A percentile compares a stretch with the other conserved stretches of the same genome.
Conservation (phyloP, 2,113 vertebrate genomes). For the Melanostigma gelatinosum region DNA sequence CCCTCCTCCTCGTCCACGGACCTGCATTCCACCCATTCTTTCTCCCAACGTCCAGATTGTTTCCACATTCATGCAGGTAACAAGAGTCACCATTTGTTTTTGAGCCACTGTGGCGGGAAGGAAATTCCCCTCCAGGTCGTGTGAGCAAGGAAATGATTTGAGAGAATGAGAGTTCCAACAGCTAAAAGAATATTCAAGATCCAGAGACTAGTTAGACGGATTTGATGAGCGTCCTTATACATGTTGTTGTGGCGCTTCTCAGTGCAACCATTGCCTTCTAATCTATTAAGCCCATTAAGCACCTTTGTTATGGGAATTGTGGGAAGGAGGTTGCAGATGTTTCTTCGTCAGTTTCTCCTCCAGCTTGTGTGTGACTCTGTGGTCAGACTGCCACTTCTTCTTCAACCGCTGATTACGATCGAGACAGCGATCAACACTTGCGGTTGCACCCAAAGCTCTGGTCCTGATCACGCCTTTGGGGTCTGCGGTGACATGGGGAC, state of each 20-base stretch:
- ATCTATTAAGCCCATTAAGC: neutral
- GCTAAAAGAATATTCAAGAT: neutral
- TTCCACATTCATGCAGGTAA: slow-evolving; percentile 65
- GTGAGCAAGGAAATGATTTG: neutral
- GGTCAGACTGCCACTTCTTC: neutral
- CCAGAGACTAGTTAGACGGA: neutral
- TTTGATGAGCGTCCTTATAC: neutral
- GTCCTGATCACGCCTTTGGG: neutral
- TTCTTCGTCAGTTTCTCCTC: neutral
- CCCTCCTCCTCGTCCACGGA: slow-evolving; percentile 56
- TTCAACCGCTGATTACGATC: neutral
- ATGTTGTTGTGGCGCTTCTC: neutral
- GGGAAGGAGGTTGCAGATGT: neutral
- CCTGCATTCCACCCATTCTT: slow-evolving; percentile 77
- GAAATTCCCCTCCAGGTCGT: neutral
- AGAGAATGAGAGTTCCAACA: neutral
- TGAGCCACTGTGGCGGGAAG: neutral
- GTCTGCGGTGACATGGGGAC: neutral
- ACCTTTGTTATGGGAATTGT: neutral
- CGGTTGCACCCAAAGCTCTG: neutral
- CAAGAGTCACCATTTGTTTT: slow-evolving; percentile 4
- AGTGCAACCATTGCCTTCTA: neutral
- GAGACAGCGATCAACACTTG: neutral
- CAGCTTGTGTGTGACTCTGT: neutral
- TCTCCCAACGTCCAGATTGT: slow-evolving; percentile 53